Percentiles rank a stretch among this genome's conserved stretches.
phyloP scores from a whole-genome alignment of 2,888 invertebrate species.

The Colletes collaris region DNA sequence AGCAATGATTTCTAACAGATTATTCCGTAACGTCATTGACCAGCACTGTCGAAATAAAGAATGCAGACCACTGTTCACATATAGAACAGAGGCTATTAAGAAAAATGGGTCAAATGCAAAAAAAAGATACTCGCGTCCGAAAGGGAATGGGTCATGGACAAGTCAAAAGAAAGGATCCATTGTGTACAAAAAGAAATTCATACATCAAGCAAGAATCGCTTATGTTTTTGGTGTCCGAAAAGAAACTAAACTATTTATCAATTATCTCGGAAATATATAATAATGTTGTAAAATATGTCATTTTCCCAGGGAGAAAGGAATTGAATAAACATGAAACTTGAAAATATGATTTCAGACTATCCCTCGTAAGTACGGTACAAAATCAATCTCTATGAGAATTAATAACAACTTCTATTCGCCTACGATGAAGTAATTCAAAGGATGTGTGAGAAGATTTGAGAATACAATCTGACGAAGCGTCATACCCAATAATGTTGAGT shows the following conservation, averaged over 20 bases:
- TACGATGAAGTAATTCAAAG: background rate
- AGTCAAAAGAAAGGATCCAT: constrained; percentile 15
- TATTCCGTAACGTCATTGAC: constrained; percentile 8
- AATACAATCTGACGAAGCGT: background rate
- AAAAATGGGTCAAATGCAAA: constrained; percentile 58
- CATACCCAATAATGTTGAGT: constrained; percentile 41
- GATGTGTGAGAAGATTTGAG: background rate
- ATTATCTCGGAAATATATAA: background rate
- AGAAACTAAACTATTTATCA: background rate
- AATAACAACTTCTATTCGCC: background rate
- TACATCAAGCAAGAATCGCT: background rate
- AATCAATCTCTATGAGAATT: background rate
- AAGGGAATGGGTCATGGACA: constrained; percentile 58
- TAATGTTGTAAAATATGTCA: background rate
- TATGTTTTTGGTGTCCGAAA: background rate
- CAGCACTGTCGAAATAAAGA: constrained; percentile 53
- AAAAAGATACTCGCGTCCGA: constrained; percentile 35
- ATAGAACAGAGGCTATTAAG: constrained; percentile 52
- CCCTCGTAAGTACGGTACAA: too few species aligned
- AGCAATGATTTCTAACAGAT: background rate
- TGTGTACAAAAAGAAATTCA: background rate
- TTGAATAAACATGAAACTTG: background rate
- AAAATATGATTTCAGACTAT: background rate
- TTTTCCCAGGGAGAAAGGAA: background rate
- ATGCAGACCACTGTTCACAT: constrained; percentile 56